A percentile compares a stretch with the other conserved stretches of the same genome.
Evolutionary conservation across 1,140 invertebrate species (phyloP).

Genomic region (Caerostris darwini): DNA sequence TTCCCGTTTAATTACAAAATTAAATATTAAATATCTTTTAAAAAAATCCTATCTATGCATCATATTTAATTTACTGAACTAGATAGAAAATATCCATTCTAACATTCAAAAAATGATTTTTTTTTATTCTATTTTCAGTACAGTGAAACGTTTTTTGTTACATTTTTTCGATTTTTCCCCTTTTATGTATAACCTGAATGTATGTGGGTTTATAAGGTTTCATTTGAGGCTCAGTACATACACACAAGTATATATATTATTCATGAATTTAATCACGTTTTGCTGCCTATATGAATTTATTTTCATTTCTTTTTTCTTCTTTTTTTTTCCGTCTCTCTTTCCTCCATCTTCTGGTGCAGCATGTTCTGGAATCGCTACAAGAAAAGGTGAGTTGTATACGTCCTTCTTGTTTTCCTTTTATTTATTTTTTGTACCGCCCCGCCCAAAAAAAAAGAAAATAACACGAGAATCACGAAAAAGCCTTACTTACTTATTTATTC

Average conservation of each 20-base stretch:
- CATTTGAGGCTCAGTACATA: background rate
- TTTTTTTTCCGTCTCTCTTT: background rate
- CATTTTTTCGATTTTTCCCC: background rate
- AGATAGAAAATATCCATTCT: background rate
- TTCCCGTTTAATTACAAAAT: background rate
- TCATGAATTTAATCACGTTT: conserved; percentile 61
- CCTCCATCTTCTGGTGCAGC: conserved; percentile 49
- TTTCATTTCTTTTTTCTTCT: conserved; percentile 18
- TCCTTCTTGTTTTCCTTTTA: background rate
- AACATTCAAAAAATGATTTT: background rate
- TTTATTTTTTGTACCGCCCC: background rate
- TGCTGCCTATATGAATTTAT: background rate
- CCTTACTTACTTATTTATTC: conserved; percentile 64
- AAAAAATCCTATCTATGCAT: conserved; percentile 3
- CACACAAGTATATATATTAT: conserved; percentile 56
- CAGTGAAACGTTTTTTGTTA: too few relatives aligned
- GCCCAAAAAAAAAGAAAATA: background rate
- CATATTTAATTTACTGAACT: conserved; percentile 11
- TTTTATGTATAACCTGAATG: background rate
- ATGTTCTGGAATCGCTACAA: conserved; percentile 78
- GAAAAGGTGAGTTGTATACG: conserved; percentile 58
- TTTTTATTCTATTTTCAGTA: background rate
- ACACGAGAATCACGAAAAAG: conserved; percentile 3
- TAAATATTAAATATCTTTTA: background rate
- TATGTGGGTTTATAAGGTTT: conserved; percentile 25